Evolutionary conservation across 2,888 invertebrate species (phyloP).

Genomic region (Dendrolimus houi): DNA sequence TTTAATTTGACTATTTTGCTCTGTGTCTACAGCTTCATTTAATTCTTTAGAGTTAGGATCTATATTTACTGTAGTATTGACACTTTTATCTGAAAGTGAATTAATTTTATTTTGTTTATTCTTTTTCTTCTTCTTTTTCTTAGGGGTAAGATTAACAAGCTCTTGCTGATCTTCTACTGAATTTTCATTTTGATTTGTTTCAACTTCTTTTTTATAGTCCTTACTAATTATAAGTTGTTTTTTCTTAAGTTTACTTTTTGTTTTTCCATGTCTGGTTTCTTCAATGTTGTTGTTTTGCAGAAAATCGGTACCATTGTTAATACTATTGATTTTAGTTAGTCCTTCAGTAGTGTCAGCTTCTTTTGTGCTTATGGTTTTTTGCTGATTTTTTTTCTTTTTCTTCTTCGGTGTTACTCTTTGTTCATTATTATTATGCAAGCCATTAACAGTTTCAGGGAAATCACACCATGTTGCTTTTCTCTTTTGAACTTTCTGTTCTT

Average conservation of each 20-base stretch:
- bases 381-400: constrained; percentile 19
- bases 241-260: not conserved
- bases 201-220: constrained; percentile 23
- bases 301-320: constrained; percentile 6
- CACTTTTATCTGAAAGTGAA: not conserved
- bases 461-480: constrained; percentile 73
- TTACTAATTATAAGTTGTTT: constrained; percentile 4
- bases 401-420: constrained; percentile 16
- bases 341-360: not conserved
- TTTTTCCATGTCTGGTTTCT: not conserved
- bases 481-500: constrained; percentile 61
- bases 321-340: not conserved
- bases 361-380: not conserved
- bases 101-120: not conserved
- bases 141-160: not conserved
- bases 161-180: no score
- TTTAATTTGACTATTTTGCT: not conserved
- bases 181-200: not conserved
- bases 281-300: constrained; percentile 24
- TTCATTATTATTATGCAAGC: constrained; percentile 2
- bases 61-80: not conserved
- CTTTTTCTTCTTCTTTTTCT: constrained; percentile 4
- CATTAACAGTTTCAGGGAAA: constrained; percentile 54
- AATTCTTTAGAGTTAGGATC: not conserved
- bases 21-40: not conserved